These are phyloP conservation scores for Monomorium pharaonis DNA, from an alignment of 1,140 invertebrate genomes.

Conservation along the genomic window DNA sequence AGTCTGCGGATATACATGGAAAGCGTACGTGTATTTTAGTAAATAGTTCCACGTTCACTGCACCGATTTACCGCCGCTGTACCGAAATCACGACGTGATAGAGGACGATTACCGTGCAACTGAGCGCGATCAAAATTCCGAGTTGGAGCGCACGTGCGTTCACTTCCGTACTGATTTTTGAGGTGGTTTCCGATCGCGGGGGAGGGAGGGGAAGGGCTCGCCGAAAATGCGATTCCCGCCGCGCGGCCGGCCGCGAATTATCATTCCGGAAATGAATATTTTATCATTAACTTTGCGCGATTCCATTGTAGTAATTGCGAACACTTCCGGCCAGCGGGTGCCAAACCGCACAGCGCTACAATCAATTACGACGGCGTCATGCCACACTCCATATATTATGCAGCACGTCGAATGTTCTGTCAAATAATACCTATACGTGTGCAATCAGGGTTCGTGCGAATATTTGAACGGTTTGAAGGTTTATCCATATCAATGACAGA, in stretches of 20 bases:
- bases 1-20: not conserved
- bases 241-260: constrained; percentile 56
- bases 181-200: constrained; percentile 14
- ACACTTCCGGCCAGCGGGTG: constrained; percentile 81
- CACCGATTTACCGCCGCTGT: not conserved
- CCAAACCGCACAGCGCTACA: constrained; percentile 82
- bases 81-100: constrained; percentile 21
- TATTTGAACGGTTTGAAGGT: constrained; percentile 13
- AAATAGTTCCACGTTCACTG: not conserved
- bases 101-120: constrained; percentile 20
- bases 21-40: not conserved
- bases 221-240: constrained; percentile 22
- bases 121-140: constrained; percentile 58
- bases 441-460: constrained; percentile 67
- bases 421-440: constrained; percentile 80
- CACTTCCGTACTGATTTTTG: constrained; percentile 50
- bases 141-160: constrained; percentile 21
- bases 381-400: constrained; percentile 81
- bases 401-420: constrained; percentile 79
- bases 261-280: constrained; percentile 81
- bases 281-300: constrained; percentile 81
- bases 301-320: constrained; percentile 82
- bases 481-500: not conserved
- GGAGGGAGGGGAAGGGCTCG: no score
- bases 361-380: constrained; percentile 81